These are phyloP conservation scores for Sycobia sp. DNA, from an alignment of 1,140 invertebrate species.

Conservation along the genomic window DNA sequence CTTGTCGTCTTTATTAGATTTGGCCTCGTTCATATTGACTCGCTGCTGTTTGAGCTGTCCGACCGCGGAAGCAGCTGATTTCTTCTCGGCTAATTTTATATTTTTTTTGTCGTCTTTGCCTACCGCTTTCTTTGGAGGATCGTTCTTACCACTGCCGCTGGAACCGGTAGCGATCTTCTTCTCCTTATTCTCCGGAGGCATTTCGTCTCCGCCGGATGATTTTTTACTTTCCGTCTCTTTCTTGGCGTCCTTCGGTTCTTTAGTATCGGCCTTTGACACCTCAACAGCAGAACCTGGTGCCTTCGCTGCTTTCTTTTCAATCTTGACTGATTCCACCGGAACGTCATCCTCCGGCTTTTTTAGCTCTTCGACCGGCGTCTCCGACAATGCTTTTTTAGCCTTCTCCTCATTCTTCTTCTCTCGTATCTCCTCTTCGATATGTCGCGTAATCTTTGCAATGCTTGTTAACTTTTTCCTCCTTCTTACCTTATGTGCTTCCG, in stretches of 20 bases:
- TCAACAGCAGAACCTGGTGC: background rate
- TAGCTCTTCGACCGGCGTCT: background rate
- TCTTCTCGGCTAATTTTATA: too few species aligned
- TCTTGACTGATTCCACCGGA: background rate
- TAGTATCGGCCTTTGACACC: too few species aligned
- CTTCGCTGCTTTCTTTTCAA: background rate
- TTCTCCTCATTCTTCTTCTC: background rate
- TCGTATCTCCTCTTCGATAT: background rate
- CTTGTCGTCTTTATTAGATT: too few species aligned
- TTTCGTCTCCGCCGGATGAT: too few species aligned
- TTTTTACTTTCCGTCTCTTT: background rate
- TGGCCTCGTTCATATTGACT: too few species aligned
- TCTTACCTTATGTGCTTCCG: background rate
- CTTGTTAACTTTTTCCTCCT: background rate
- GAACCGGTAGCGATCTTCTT: too few species aligned
- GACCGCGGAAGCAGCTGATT: too few species aligned
- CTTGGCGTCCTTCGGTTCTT: too few species aligned
- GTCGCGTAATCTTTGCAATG: constrained; percentile 1
- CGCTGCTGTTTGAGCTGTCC: too few species aligned
- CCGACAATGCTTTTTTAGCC: background rate
- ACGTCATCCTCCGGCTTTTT: background rate
- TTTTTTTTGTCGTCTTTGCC: too few species aligned
- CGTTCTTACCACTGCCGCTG: too few species aligned
- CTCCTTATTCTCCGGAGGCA: background rate
- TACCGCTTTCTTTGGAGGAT: too few species aligned